Evolutionary conservation across 2,113 vertebrate species (phyloP), one percentile per base, ranked within the genome.

Genomic region (Scortum barcoo): DNA sequence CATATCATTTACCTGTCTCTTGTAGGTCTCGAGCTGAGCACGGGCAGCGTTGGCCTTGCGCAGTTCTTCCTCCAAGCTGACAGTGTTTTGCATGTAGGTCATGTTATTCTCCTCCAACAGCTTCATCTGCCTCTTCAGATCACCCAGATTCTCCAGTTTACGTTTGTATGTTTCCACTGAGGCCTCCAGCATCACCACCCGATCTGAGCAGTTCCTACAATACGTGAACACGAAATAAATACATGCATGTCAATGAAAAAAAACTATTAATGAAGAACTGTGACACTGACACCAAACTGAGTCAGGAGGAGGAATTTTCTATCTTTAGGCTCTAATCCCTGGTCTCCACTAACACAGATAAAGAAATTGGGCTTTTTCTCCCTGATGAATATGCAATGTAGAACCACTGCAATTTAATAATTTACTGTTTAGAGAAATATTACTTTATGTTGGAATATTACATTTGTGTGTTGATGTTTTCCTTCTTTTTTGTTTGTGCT

Each of bases 51-150:
- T 99, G 81, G 98, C 98, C 80, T 99, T 99, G 90, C 96, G 97
- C 14, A 99, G 94, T 60, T 99, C 98, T 56, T 99, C 98, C 91
- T 99, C 98, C 89, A 99, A 92, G 42, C 96, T 97, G 81, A 99
- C 96, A 0, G 97, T 99, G 86, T 98, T 99, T 54, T 99, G 97
- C 98, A 99, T 97, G 88, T 99, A 99, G 89, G 96, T 97, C 95
- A 97, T 96, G 88, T 99, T 99, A 75, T 97, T 98, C 89, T 99
- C 97, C 88, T 99, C 98, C 89, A 99, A 93, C 42, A 95, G 95
- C 85, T 97, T 99, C 87, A 99, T 96, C 89, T 99, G 98, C 81
- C 97, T 95, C 85, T 97, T 96, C 77, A 99, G 96, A 89, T 99
- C 97, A 8, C 95, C 97, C 60, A 99, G 93, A 70, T 98, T 98